Conservation (phyloP, 2,113 vertebrate genomes). For the Grallaria varia region DNA sequence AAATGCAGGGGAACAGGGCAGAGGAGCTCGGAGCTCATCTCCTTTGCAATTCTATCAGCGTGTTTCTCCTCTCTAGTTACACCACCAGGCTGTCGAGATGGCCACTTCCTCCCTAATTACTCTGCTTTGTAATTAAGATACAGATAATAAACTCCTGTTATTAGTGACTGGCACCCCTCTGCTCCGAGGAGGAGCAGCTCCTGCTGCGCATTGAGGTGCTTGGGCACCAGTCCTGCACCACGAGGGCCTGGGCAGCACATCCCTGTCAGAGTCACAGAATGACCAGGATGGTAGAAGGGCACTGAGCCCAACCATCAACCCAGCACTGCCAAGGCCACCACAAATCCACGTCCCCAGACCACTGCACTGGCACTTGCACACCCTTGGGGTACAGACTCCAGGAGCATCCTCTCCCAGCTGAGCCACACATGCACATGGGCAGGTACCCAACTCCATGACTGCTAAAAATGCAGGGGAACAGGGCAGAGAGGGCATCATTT, state of each 20-base stretch:
- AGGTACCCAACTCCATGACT: not conserved
- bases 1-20: no score
- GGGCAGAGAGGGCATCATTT: not conserved
- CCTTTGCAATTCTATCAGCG: not conserved
- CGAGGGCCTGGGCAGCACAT: fast-evolving
- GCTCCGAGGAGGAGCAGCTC: not conserved
- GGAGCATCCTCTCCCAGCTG: not conserved
- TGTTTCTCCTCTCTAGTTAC: not conserved
- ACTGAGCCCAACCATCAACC: not conserved
- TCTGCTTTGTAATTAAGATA: not conserved
- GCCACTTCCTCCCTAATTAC: constrained; percentile 9
- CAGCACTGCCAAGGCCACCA: not conserved
- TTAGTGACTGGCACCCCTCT: not conserved
- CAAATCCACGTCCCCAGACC: not conserved
- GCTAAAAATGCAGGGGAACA: not conserved
- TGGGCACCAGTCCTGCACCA: not conserved
- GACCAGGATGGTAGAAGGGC: not conserved
- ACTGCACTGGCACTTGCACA: fast-evolving
- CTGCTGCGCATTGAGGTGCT: not conserved
- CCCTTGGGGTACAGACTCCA: not conserved
- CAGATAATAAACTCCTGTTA: not conserved
- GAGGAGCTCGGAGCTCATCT: not conserved
- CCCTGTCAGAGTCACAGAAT: not conserved
- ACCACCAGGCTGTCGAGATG: not conserved
- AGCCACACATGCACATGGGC: fast-evolving